Conservation (phyloP, 2,113 vertebrate species). For the Semicossyphus pulcher region DNA sequence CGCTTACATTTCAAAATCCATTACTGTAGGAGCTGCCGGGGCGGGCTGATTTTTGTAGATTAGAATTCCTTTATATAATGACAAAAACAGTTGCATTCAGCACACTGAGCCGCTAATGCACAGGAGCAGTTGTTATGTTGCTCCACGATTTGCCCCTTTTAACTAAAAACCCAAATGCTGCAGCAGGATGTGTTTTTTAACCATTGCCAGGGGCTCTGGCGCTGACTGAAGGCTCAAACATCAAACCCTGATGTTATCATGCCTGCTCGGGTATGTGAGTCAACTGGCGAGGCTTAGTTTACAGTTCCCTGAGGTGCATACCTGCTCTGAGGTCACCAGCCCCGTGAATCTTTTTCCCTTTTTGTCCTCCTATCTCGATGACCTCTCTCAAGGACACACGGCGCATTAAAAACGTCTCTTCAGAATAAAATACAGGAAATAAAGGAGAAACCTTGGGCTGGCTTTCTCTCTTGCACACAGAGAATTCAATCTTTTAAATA, state of each 20-base stretch:
- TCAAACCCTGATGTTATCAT: conserved; percentile 72
- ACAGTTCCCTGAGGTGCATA: conserved; percentile 50
- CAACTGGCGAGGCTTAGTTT: conserved; percentile 59
- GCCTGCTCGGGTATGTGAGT: conserved; percentile 51
- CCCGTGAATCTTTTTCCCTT: conserved; percentile 49
- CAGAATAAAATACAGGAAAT: neutral
- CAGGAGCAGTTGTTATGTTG: neutral
- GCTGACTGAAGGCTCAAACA: conserved; percentile 61
- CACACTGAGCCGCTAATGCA: neutral
- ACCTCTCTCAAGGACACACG: conserved; percentile 65
- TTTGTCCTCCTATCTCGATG: conserved; percentile 58
- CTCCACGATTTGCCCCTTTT: neutral
- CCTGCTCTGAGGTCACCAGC: conserved; percentile 60
- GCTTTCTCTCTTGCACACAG: neutral
- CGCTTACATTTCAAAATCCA: neutral
- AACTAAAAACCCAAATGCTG: conserved; percentile 14
- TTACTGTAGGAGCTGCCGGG: neutral
- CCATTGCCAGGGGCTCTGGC: conserved; percentile 28
- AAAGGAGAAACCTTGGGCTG: neutral
- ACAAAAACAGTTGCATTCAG: neutral
- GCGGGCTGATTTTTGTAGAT: neutral
- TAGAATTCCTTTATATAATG: neutral
- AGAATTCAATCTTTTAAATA: conserved; percentile 10
- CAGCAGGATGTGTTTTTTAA: conserved; percentile 9
- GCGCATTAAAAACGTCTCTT: neutral